These are phyloP conservation scores for Lepidothrix coronata DNA, from an alignment of 2,113 vertebrate species.

Conservation along the genomic window DNA sequence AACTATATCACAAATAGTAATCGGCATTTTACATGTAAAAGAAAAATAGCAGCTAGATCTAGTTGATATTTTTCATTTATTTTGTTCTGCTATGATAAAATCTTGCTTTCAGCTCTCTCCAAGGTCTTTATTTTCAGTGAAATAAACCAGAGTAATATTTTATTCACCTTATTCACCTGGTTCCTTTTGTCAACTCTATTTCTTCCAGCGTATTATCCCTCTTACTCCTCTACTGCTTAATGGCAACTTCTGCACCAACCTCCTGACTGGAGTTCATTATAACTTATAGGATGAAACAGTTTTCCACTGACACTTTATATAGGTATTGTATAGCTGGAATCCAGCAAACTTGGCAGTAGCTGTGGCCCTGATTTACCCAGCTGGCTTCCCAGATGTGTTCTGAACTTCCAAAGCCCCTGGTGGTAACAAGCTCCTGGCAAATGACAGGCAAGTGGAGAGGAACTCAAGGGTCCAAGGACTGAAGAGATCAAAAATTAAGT, in stretches of 20 bases:
- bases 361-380: neutral
- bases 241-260: neutral
- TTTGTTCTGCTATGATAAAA: neutral
- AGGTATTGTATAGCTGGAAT: neutral
- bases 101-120: neutral
- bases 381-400: neutral
- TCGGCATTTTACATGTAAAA: neutral
- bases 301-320: neutral
- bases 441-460: too few species aligned
- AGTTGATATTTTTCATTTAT: neutral
- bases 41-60: neutral
- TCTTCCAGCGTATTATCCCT: neutral
- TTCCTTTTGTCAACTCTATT: neutral
- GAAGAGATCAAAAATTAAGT: neutral
- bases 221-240: neutral
- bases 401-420: neutral
- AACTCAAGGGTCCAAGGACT: neutral
- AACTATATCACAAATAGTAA: neutral
- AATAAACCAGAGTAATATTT: neutral
- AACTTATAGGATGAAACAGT: neutral
- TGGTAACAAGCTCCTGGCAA: neutral
- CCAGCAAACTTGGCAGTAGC: neutral
- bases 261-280: neutral
- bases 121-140: neutral
- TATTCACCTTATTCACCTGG: neutral